Evolutionary conservation across 1,140 invertebrate species (phyloP).

Genomic region (Orussus abietinus): DNA sequence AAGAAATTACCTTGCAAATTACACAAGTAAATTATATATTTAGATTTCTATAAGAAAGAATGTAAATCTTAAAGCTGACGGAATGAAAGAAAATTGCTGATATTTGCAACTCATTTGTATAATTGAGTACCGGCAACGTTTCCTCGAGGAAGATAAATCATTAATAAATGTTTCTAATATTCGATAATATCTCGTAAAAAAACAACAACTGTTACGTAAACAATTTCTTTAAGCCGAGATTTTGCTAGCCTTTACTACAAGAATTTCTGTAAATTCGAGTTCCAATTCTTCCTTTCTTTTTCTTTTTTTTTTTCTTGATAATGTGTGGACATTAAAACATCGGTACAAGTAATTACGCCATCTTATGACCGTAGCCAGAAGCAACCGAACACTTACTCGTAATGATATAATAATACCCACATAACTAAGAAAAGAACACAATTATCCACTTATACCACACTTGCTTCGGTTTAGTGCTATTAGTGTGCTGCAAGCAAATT

Average conservation of each 20-base stretch:
- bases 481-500: slow-evolving; percentile 13
- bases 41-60: too few relatives aligned
- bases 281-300: slow-evolving; percentile 27
- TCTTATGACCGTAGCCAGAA: slow-evolving; percentile 13
- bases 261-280: slow-evolving; percentile 28
- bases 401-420: slow-evolving; percentile 35
- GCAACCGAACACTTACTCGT: slow-evolving; percentile 13
- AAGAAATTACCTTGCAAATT: too few relatives aligned
- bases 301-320: slow-evolving; percentile 20
- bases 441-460: slow-evolving; percentile 38
- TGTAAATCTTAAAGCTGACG: too few relatives aligned
- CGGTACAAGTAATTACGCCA: slow-evolving; percentile 23
- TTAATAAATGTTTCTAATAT: too few relatives aligned
- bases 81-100: too few relatives aligned
- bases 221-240: too few relatives aligned
- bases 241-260: slow-evolving; percentile 22
- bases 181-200: too few relatives aligned
- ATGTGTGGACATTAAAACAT: slow-evolving; percentile 29
- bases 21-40: too few relatives aligned
- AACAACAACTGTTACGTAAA: too few relatives aligned
- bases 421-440: slow-evolving; percentile 28
- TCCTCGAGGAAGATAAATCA: too few relatives aligned
- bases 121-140: too few relatives aligned
- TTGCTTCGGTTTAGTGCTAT: slow-evolving; percentile 27
- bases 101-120: too few relatives aligned